Evolutionary conservation across 2,888 invertebrate genomes (phyloP), one percentile per base, ranked within the genome.

Genomic region (Brachylomia viminalis): DNA sequence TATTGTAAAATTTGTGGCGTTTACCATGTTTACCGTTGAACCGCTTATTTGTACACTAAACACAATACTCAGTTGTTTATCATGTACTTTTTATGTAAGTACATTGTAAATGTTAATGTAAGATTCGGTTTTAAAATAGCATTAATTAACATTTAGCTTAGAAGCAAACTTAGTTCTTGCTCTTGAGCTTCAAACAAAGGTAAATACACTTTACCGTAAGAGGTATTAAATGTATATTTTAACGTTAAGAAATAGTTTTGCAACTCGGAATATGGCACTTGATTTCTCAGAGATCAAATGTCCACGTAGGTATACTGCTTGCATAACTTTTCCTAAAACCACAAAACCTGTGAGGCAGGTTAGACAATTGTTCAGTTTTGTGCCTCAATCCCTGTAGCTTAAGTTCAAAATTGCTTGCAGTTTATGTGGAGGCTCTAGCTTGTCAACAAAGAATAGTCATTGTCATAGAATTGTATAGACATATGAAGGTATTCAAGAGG

Each of bases 41-140:
- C 88, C 79, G 87, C 84, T 91, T 91, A 90, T 91, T 92, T 92
- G 92, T 91, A 90, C 88, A 88, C 85, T 88, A 85, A 82, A 90
- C 88, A 92, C 87, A 92, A 92, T 88, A 91, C 86, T 87, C 85
- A 82, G 79, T 89, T 90, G 89, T 91, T 82, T 75, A 58, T 81
- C 67, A 47, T 75, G 54, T 82, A 88, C 85, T 90, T 87, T 91
- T 92, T 90, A 86, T 75, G 38, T 70, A 42, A 45, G 77, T 85
- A 80, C 82, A 83, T 82, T 87, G 85, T 87, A 88, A 83, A 87
- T 88, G 83, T 81, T 87, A 82, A 83, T 82, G 87, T 89, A 82
- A 80, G 79, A 80, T 88, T 89, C 65, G 77, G 82, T 83, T 82
- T 69, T 77, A 79, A 84, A 84, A 86, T 83, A 87, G n/a, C n/a